phyloP scores from a whole-genome alignment of 2,113 vertebrate species.

The Dasyurus viverrinus region DNA sequence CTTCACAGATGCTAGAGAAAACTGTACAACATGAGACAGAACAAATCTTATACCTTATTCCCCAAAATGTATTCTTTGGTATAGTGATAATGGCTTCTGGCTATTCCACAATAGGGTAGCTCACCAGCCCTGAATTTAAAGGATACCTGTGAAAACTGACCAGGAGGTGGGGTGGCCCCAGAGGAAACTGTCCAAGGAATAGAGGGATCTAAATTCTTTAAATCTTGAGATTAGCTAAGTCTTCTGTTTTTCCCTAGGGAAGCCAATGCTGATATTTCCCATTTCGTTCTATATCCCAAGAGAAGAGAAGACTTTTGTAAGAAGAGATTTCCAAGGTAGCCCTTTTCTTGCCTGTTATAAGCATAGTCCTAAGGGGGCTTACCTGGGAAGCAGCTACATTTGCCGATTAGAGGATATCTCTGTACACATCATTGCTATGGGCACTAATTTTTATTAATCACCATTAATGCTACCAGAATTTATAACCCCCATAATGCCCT shows the following conservation, averaged over 20 bases:
- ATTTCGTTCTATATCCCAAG: constrained; percentile 45
- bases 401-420: background rate
- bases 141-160: background rate
- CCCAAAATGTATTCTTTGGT: too few species aligned
- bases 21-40: too few species aligned
- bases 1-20: too few species aligned
- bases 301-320: constrained; percentile 59
- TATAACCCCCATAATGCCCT: background rate
- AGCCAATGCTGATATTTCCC: constrained; percentile 29
- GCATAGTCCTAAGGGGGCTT: background rate
- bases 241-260: constrained; percentile 68
- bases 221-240: constrained; percentile 4
- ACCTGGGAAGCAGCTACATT: background rate
- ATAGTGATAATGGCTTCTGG: too few species aligned
- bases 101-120: background rate
- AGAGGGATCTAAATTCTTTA: background rate
- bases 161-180: background rate
- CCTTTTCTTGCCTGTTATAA: constrained; percentile 14
- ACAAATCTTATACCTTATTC: too few species aligned
- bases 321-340: constrained; percentile 68
- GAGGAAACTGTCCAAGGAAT: background rate
- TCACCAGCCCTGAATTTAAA: background rate
- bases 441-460: background rate
- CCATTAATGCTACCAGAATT: background rate
- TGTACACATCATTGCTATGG: background rate